phyloP scores from a whole-genome alignment of 2,113 vertebrate genomes.

The Gobiocypris rarus region DNA sequence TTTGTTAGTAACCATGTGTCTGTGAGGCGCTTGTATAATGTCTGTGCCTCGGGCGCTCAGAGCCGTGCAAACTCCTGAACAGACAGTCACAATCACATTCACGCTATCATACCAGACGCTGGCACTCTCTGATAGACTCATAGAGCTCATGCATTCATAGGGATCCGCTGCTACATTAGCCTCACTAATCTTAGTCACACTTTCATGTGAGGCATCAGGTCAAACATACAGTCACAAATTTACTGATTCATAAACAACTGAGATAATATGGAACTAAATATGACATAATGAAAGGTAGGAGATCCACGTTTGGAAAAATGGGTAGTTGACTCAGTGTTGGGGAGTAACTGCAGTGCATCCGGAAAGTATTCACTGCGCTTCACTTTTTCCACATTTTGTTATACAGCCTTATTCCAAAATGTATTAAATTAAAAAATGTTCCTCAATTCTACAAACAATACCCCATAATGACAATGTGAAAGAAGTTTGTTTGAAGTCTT shows the following conservation, averaged over 20 bases:
- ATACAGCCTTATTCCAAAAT: too few species aligned
- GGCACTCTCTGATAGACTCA: background rate
- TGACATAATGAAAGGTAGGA: background rate
- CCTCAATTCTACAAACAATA: too few species aligned
- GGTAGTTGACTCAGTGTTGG: background rate
- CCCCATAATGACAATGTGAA: too few species aligned
- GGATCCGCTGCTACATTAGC: background rate
- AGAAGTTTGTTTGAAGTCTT: too few species aligned
- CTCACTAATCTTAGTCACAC: background rate
- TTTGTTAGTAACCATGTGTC: conserved; percentile 24
- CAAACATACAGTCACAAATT: background rate
- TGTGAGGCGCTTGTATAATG: conserved; percentile 23
- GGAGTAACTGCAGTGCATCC: too few species aligned
- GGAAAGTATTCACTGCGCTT: too few species aligned
- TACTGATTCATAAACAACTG: background rate
- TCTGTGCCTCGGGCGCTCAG: background rate
- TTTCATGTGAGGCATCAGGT: background rate
- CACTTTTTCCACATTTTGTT: too few species aligned
- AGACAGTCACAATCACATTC: background rate
- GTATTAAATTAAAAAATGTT: too few species aligned
- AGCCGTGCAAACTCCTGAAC: background rate
- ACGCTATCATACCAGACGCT: background rate
- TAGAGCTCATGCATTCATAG: background rate
- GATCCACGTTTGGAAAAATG: background rate
- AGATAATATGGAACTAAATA: background rate